Evolutionary conservation across 2,797 vertebrate species (phyloP), one percentile per base, ranked within the genome.

Genomic region (Hipposideros larvatus): DNA sequence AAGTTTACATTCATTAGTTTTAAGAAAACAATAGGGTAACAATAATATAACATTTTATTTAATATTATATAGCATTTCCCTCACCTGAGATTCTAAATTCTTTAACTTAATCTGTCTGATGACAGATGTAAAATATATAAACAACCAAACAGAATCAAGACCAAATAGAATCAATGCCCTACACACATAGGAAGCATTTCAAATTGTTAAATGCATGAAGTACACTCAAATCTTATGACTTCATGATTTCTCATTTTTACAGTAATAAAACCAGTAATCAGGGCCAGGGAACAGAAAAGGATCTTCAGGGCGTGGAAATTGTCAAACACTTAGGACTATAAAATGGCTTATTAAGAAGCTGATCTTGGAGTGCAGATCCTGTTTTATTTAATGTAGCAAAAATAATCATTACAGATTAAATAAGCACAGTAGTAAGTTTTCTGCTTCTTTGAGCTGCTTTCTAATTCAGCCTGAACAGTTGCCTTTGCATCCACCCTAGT

Each of bases 381-480:
- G 22, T 66, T 65, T 92, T 92, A 92, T 85, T 68, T 41, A 71
- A 71, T 7, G 8, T 57, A 88, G 77, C 31, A 92, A 97, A 97
- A 96, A 66, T 73, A 92, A 88, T 70, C n/a, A 46, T 46, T 51
- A 95, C 48, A 77, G n/a, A 82, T 75, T 83, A 92, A 91, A 31
- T 85, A 53, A 82, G 71, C 28, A 65, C 4, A 71, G 37, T 34
- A 94, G 94, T 78, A 90, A 90, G 31, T 78, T 92, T 93, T 89
- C 68, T 96, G 68, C 19, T 86, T 75, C 71, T 80, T 70, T 68
- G 83, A 65, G 75, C 22, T 91, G 14, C 51, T 87, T 87, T 90
- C 75, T 87, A 79, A 82, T 55, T 97, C 16, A 85, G 53, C 19
- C 61, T 5, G 4, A 84, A 89, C n/a, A 96, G 53, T 13, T 43